Evolutionary conservation across 1,140 invertebrate species (phyloP).

Genomic region (Calliphora vicina): DNA sequence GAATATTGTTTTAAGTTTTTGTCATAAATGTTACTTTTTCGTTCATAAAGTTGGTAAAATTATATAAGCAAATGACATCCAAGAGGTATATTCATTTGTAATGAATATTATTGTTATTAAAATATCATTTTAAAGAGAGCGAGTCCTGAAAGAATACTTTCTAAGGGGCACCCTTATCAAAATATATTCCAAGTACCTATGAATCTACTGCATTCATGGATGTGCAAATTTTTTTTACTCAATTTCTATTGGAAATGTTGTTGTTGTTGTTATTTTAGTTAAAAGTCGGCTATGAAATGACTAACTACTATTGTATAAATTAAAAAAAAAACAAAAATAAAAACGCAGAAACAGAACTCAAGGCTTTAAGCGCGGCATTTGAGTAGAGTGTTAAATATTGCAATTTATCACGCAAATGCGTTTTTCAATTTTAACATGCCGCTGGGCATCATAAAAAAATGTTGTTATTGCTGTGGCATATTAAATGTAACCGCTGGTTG

Average conservation of each 20-base stretch:
- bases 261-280: not conserved
- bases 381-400: slow-evolving; percentile 59
- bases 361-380: slow-evolving; percentile 27
- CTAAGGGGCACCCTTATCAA: not conserved
- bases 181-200: not conserved
- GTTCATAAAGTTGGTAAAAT: too few species aligned
- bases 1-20: too few species aligned
- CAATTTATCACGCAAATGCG: slow-evolving; percentile 64
- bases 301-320: slow-evolving; percentile 8
- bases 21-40: too few species aligned
- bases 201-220: not conserved
- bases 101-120: too few species aligned
- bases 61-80: too few species aligned
- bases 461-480: slow-evolving; percentile 4
- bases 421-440: slow-evolving; percentile 64
- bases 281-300: not conserved
- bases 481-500: not conserved
- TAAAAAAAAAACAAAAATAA: not conserved
- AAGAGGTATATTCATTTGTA: too few species aligned
- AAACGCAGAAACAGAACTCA: not conserved
- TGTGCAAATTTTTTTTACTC: not conserved
- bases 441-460: slow-evolving; percentile 63
- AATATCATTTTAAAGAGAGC: too few species aligned
- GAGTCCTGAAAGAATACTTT: too few species aligned
- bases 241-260: not conserved